Evolutionary conservation across 2,888 invertebrate genomes (phyloP).

Genomic region (Andricus quercusramuli): DNA sequence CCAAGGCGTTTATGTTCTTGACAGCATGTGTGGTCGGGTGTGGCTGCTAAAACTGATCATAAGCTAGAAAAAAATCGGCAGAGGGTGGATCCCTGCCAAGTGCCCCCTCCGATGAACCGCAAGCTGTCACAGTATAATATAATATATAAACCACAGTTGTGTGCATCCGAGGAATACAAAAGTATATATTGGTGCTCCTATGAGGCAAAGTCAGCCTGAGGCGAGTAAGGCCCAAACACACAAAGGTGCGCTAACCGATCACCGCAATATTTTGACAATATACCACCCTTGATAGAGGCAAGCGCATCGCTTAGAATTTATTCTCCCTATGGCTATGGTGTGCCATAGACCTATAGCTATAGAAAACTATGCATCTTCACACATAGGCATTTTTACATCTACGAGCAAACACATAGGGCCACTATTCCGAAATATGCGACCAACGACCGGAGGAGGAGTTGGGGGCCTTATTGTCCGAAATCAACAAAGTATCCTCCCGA

Average conservation of each 20-base stretch:
- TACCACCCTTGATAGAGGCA: slow-evolving; percentile 69
- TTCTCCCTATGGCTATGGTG: slow-evolving; percentile 45
- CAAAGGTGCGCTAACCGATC: slow-evolving; percentile 68
- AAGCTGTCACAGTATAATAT: slow-evolving; percentile 57
- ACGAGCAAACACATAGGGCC: slow-evolving; percentile 47
- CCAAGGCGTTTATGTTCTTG: background rate
- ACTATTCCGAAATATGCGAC: slow-evolving; percentile 54
- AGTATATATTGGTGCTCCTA: slow-evolving; percentile 47
- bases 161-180: slow-evolving; percentile 54
- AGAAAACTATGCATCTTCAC: slow-evolving; percentile 46
- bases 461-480: slow-evolving; percentile 69
- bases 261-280: slow-evolving; percentile 78
- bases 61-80: slow-evolving; percentile 36
- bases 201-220: slow-evolving; percentile 69
- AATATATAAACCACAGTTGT: slow-evolving; percentile 55
- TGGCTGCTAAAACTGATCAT: slow-evolving; percentile 36
- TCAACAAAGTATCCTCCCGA: slow-evolving; percentile 73
- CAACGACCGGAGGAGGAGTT: slow-evolving; percentile 52
- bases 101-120: slow-evolving; percentile 53
- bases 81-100: slow-evolving; percentile 40
- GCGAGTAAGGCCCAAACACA: slow-evolving; percentile 64
- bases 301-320: slow-evolving; percentile 58
- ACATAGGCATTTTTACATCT: slow-evolving; percentile 40
- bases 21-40: slow-evolving; percentile 21
- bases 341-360: slow-evolving; percentile 22